Evolutionary conservation across 37 sponge, comb jelly and placozoan genomes (phyloP).

Genomic region (Agelas oroides): DNA sequence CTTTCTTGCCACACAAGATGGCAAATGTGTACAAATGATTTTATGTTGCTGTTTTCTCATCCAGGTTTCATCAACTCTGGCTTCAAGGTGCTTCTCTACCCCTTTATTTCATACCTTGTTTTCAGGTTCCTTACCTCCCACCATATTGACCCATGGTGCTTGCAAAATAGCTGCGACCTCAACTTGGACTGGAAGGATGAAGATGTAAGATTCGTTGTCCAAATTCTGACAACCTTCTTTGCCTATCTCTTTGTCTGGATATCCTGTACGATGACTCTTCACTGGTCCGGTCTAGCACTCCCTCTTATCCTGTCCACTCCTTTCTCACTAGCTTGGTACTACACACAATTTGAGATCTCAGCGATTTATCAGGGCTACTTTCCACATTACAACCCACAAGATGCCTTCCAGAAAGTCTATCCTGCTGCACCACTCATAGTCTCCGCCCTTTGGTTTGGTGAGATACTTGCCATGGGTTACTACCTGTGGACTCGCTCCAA

Average conservation of each 20-base stretch:
- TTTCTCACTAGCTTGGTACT: slow-evolving; percentile 19
- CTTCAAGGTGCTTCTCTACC: slow-evolving; percentile 54
- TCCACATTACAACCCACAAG: neutral
- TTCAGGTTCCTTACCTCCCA: slow-evolving; percentile 18
- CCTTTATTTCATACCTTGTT: slow-evolving; percentile 51
- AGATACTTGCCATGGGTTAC: slow-evolving; percentile 45
- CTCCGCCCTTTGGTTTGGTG: slow-evolving; percentile 49
- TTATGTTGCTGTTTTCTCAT: neutral
- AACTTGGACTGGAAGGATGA: slow-evolving; percentile 20
- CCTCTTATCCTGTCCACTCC: slow-evolving; percentile 73
- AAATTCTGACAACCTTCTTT: slow-evolving; percentile 61
- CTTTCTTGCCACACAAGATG: no score
- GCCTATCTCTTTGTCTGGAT: slow-evolving; percentile 49
- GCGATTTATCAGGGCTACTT: neutral
- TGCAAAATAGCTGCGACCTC: neutral
- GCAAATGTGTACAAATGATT: no score
- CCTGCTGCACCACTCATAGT: slow-evolving; percentile 2
- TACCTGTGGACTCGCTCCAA: slow-evolving; percentile 57
- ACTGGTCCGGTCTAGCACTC: slow-evolving; percentile 38
- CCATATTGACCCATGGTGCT: slow-evolving; percentile 49
- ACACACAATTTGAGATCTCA: neutral
- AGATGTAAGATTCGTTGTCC: slow-evolving; percentile 23
- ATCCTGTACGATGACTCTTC: slow-evolving; percentile 50
- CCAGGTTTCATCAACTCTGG: slow-evolving; percentile 60
- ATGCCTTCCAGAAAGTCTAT: neutral